Conservation (phyloP, 2,113 vertebrate species). For the Psophia crepitans region DNA sequence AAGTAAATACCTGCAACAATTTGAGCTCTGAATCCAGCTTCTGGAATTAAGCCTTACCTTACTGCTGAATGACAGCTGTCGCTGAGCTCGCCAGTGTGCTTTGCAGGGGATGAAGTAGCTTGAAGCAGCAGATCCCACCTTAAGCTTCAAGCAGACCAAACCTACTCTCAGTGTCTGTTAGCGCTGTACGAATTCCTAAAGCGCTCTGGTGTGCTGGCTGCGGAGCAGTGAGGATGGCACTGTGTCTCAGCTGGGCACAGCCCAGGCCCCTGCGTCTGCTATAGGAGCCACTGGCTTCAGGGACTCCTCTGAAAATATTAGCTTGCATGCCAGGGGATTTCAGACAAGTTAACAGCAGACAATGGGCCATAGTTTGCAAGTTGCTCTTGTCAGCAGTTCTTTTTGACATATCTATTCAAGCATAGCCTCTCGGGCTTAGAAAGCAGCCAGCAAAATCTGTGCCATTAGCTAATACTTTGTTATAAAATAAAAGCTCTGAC, state of each 20-base stretch:
- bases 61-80: neutral
- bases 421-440: constrained; percentile 28
- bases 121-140: neutral
- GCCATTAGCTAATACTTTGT: constrained; percentile 32
- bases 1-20: neutral
- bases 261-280: fast-evolving
- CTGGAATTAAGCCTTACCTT: neutral
- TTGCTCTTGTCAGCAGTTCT: constrained; percentile 60
- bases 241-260: neutral
- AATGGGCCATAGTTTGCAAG: constrained; percentile 45
- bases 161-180: neutral
- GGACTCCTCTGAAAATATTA: neutral
- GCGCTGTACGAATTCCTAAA: neutral
- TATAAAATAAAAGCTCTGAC: constrained; percentile 11
- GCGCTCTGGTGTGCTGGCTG: neutral
- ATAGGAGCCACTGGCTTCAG: neutral
- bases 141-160: neutral
- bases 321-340: constrained; percentile 25
- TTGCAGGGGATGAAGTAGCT: neutral
- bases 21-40: neutral
- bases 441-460: constrained; percentile 15
- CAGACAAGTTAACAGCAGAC: constrained; percentile 48
- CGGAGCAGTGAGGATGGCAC: neutral
- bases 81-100: neutral
- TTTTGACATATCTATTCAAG: constrained; percentile 60